Conservation (phyloP, 1,140 invertebrate genomes). For the Coenobita brevimanus region DNA sequence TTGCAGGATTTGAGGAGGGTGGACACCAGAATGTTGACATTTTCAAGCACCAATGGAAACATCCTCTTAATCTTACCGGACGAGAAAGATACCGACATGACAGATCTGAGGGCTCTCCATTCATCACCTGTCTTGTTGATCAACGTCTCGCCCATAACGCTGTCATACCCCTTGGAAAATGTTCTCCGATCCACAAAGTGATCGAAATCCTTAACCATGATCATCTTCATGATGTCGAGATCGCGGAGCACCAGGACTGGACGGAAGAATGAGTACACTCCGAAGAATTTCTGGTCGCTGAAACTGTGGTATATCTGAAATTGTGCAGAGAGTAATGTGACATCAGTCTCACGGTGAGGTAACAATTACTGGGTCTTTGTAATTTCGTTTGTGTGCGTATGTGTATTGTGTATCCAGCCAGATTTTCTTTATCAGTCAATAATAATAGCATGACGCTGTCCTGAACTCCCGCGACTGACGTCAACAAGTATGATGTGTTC, state of each 20-base stretch:
- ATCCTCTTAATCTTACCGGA: conserved; percentile 63
- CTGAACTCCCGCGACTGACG: too few relatives aligned
- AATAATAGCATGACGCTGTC: too few relatives aligned
- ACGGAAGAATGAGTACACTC: not conserved
- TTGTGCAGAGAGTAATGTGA: too few relatives aligned
- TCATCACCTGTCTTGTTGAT: conserved; percentile 13
- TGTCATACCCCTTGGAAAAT: not conserved
- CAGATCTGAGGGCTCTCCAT: conserved; percentile 50
- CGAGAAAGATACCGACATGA: conserved; percentile 67
- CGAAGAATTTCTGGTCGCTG: not conserved
- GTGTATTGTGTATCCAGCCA: too few relatives aligned
- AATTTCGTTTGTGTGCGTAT: too few relatives aligned
- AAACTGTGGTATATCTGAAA: not conserved
- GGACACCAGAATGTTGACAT: conserved; percentile 16
- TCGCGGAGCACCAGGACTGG: not conserved
- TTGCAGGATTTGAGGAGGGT: not conserved
- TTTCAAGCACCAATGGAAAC: conserved; percentile 23
- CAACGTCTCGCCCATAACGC: not conserved
- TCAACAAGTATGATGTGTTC: too few relatives aligned
- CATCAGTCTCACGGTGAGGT: too few relatives aligned
- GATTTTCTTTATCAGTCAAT: too few relatives aligned
- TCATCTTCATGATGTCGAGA: not conserved
- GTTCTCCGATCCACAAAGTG: not conserved
- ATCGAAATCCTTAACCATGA: conserved; percentile 21
- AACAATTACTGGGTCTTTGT: too few relatives aligned